phyloP scores from a whole-genome alignment of 2,888 invertebrate genomes.

The Fragum whitleyi region DNA sequence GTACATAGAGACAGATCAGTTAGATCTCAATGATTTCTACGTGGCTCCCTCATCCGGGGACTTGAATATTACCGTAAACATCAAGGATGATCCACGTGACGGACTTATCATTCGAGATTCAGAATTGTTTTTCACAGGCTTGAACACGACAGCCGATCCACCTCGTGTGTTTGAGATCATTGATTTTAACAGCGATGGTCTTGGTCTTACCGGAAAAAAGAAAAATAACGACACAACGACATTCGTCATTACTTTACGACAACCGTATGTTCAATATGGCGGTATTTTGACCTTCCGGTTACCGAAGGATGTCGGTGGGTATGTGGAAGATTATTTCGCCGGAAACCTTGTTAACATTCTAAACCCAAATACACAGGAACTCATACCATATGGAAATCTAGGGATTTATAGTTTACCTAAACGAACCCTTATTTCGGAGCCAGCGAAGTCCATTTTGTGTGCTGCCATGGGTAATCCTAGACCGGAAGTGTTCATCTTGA shows the following conservation, averaged over 20 bases:
- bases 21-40: constrained; percentile 35
- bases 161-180: constrained; percentile 55
- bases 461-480: constrained; percentile 64
- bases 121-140: constrained; percentile 58
- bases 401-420: constrained; percentile 50
- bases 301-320: constrained; percentile 46
- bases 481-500: constrained; percentile 54
- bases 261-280: constrained; percentile 57
- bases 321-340: constrained; percentile 49
- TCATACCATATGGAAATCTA: constrained; percentile 50
- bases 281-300: constrained; percentile 57
- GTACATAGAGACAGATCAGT: constrained; percentile 22
- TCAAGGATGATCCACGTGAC: constrained; percentile 38
- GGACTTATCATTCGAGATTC: constrained; percentile 38
- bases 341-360: constrained; percentile 55
- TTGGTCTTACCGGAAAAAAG: constrained; percentile 28
- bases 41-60: constrained; percentile 41
- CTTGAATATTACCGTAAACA: constrained; percentile 42
- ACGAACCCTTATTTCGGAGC: constrained; percentile 48
- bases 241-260: constrained; percentile 49
- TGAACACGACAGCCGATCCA: constrained; percentile 54
- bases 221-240: constrained; percentile 12
- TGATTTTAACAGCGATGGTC: constrained; percentile 40
- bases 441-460: constrained; percentile 54
- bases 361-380: constrained; percentile 31